Evolutionary conservation across 1,140 invertebrate species (phyloP).

Genomic region (Uloborus diversus): DNA sequence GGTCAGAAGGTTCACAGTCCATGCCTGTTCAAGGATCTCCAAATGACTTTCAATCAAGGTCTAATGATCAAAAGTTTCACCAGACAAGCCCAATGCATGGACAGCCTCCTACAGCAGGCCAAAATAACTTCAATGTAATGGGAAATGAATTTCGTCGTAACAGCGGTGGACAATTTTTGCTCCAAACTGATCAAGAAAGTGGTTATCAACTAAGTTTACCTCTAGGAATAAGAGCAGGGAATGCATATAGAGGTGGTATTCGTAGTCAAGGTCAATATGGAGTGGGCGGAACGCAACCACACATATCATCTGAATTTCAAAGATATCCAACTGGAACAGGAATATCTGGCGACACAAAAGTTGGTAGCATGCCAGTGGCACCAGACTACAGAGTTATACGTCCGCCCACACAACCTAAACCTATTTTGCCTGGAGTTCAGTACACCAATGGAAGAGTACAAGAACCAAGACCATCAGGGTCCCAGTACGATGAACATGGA

Average conservation of each 20-base stretch:
- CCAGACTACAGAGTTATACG: too few species aligned
- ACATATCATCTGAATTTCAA: constrained; percentile 9
- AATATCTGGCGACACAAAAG: neutral
- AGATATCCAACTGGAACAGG: neutral
- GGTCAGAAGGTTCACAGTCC: constrained; percentile 23
- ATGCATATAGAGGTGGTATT: constrained; percentile 30
- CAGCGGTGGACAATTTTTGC: constrained; percentile 9
- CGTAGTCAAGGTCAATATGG: constrained; percentile 38
- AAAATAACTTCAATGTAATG: too few species aligned
- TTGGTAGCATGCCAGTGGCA: neutral
- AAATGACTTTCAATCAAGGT: too few species aligned
- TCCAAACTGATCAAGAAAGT: constrained; percentile 32
- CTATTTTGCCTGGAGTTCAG: too few species aligned
- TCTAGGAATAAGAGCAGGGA: constrained; percentile 22
- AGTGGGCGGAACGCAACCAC: neutral
- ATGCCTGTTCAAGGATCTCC: neutral
- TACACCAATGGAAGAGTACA: too few species aligned
- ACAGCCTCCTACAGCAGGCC: too few species aligned
- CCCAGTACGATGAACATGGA: too few species aligned
- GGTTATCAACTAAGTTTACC: constrained; percentile 45
- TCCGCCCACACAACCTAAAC: too few species aligned
- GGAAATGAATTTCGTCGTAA: neutral
- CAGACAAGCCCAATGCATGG: too few species aligned
- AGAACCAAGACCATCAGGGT: too few species aligned
- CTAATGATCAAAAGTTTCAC: too few species aligned